Percentiles rank a stretch among this genome's conserved stretches.
Conservation (phyloP, 2,888 invertebrate species). For the Acrobasis repandana region DNA sequence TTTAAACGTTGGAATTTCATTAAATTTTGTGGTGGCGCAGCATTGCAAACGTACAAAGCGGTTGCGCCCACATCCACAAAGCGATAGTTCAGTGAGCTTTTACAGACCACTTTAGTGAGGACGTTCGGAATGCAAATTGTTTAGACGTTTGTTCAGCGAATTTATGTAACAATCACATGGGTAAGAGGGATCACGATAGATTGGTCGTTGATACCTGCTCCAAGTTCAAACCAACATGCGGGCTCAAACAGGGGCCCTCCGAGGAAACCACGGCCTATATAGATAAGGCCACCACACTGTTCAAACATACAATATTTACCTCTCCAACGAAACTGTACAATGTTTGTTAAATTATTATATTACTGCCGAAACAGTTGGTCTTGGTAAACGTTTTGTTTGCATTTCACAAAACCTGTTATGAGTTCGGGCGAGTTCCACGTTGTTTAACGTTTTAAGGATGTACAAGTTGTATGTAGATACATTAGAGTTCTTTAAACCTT, state of each 20-base stretch:
- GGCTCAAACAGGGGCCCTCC: constrained; percentile 56
- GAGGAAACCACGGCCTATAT: constrained; percentile 75
- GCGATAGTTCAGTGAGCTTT: constrained; percentile 34
- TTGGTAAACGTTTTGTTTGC: constrained; percentile 28
- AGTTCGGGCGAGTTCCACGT: constrained; percentile 10
- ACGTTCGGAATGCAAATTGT: constrained; percentile 20
- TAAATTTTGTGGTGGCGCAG: constrained; percentile 44
- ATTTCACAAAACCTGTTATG: constrained; percentile 26
- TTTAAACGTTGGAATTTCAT: constrained; percentile 45
- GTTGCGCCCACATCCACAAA: constrained; percentile 41
- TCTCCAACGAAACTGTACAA: constrained; percentile 35
- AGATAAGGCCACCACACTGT: constrained; percentile 60
- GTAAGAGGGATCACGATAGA: constrained; percentile 26
- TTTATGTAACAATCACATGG: constrained; percentile 18
- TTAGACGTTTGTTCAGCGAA: constrained; percentile 18
- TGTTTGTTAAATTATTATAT: constrained; percentile 32
- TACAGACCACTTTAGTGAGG: constrained; percentile 22
- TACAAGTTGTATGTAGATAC: background rate
- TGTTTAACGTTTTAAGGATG: background rate
- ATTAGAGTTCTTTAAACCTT: too few species aligned
- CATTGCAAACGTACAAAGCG: constrained; percentile 43
- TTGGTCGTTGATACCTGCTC: constrained; percentile 27
- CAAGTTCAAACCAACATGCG: constrained; percentile 38
- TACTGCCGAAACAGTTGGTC: constrained; percentile 26
- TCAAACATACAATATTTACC: constrained; percentile 54